phyloP scores from a whole-genome alignment of 2,113 vertebrate species.

The Ellobius talpinus region DNA sequence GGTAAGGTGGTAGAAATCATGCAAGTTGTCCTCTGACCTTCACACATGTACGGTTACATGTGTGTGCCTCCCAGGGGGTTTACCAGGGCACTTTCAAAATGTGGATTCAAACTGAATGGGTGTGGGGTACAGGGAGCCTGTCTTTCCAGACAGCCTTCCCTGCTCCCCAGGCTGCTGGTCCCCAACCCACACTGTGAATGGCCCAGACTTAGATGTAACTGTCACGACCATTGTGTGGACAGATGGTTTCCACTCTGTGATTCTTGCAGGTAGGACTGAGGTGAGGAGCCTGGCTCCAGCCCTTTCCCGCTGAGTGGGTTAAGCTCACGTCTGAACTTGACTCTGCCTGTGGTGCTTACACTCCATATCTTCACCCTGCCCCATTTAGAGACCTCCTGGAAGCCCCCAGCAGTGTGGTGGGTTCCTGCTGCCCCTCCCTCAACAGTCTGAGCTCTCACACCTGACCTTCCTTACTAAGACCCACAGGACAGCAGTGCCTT shows the following conservation, averaged over 20 bases:
- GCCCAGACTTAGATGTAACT: not conserved
- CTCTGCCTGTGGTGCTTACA: not conserved
- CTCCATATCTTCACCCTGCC: not conserved
- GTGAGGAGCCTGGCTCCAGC: accelerated
- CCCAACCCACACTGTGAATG: not conserved
- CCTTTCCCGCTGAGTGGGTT: accelerated
- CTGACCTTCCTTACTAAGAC: accelerated
- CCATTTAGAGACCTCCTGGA: not conserved
- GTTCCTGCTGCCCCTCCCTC: not conserved
- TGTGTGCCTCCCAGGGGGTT: not conserved
- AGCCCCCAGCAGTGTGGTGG: not conserved
- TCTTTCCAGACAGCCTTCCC: not conserved
- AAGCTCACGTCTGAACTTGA: not conserved
- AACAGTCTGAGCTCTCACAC: accelerated
- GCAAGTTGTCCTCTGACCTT: not conserved
- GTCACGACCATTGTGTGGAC: accelerated
- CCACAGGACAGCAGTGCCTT: accelerated
- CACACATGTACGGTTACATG: not conserved
- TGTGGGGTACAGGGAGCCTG: not conserved
- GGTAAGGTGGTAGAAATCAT: not conserved
- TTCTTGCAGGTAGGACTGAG: not conserved
- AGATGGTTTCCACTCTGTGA: not conserved
- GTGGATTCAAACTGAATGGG: not conserved
- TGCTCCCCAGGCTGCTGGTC: not conserved
- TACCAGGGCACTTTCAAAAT: not conserved